phyloP scores from a whole-genome alignment of 1,140 invertebrate genomes.

The Pseudomyrmex sp. region DNA sequence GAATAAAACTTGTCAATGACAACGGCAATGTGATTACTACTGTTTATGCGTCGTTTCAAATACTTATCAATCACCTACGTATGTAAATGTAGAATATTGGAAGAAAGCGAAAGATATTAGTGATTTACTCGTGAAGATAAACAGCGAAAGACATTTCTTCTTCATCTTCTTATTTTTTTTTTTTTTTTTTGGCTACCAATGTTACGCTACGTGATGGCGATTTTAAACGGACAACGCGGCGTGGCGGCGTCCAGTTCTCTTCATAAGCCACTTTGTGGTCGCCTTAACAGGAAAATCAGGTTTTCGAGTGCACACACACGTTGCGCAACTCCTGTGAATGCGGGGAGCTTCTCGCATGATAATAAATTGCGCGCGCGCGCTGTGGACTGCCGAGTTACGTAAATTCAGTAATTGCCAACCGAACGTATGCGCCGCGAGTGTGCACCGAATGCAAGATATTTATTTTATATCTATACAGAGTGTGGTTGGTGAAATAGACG shows the following conservation, averaged over 20 bases:
- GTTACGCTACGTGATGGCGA: slow-evolving; percentile 51
- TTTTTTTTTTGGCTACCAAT: slow-evolving; percentile 29
- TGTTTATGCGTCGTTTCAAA: too few relatives aligned
- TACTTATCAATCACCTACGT: not conserved
- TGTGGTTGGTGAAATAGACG: not conserved
- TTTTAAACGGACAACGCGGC: slow-evolving; percentile 32
- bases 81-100: not conserved
- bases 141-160: not conserved
- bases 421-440: slow-evolving; percentile 11
- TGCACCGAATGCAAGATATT: slow-evolving; percentile 23
- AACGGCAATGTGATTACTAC: too few relatives aligned
- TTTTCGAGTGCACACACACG: slow-evolving; percentile 39
- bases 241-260: slow-evolving; percentile 21
- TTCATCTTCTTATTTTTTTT: slow-evolving; percentile 6
- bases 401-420: slow-evolving; percentile 50
- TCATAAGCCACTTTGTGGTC: slow-evolving; percentile 47
- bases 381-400: slow-evolving; percentile 44
- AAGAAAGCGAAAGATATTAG: not conserved
- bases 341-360: slow-evolving; percentile 39
- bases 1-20: too few relatives aligned
- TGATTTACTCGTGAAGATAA: slow-evolving; percentile 23
- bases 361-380: slow-evolving; percentile 39
- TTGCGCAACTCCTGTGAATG: slow-evolving; percentile 18
- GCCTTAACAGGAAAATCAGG: slow-evolving; percentile 58
- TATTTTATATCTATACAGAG: slow-evolving; percentile 10